Evolutionary conservation across 2,888 invertebrate genomes (phyloP), one percentile per base, ranked within the genome.

Genomic region (Bugula neritina): DNA sequence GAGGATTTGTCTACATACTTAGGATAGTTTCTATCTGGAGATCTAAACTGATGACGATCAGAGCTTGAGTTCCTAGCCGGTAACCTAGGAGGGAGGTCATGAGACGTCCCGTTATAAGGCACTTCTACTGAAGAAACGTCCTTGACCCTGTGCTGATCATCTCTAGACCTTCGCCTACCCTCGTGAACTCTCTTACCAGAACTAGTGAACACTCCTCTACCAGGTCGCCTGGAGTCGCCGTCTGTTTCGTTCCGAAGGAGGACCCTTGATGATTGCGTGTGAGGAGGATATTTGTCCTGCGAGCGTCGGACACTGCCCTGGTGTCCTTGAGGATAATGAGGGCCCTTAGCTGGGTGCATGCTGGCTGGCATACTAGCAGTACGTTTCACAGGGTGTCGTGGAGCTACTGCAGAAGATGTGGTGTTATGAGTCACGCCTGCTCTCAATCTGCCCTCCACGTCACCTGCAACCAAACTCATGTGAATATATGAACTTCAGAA

Each of bases 131-230:
- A n/a, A n/a, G n/a, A n/a, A 43, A 17, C 43, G 43, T 43, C 43
- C 5, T 43, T 43, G 10, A 17, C 17, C 17, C 43, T 43, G 43
- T 5, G 43, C 43, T 43, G 43, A 43, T 43, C 43, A 5, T 31
- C 27, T 10, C 17, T 10, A 10, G 25, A 13, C 5, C 17, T 13
- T 63, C 63, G 2, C n/a, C 31, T 27, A 31, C 63, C 63, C n/a
- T 63, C 63, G 27, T 63, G 63, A 31, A 63, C 63, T 13, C 31
- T 31, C 10, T n/a, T 21, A 3, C 63, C 63, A 34, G 63, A 63
- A 13, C 17, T 31, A 31, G 63, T 63, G n/a, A 63, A 63, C 29
- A 63, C 63, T 13, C 63, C 63, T 63, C 63, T 63, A 10, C 63
- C 63, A 13, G 63, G 63, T 31, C 63, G 21, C n/a, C 31, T 2